These are phyloP conservation scores for Tamias sibiricus DNA, from an alignment of 2,113 vertebrate genomes.

Conservation along the genomic window DNA sequence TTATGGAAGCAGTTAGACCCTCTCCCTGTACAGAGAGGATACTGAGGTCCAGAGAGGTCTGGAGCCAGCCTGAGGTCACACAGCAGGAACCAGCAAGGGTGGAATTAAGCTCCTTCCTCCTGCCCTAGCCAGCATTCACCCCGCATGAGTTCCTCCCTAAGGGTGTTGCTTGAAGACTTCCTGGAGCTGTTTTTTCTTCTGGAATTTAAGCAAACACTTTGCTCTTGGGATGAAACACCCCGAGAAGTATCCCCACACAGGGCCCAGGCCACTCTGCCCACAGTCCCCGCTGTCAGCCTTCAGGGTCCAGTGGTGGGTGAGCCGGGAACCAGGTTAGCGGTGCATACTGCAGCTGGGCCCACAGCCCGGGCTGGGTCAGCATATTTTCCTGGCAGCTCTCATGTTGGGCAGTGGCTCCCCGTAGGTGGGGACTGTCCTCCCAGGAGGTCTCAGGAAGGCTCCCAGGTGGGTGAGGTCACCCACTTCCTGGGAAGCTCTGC, in stretches of 20 bases:
- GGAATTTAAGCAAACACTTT: background rate
- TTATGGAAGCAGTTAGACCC: too few species aligned
- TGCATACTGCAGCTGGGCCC: accelerated
- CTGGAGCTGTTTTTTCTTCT: background rate
- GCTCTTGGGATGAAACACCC: background rate
- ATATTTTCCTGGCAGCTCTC: background rate
- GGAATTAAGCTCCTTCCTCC: background rate
- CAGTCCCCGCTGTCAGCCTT: accelerated
- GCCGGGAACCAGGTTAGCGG: background rate
- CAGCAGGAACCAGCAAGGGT: background rate
- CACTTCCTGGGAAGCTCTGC: background rate
- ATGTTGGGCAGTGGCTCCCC: background rate
- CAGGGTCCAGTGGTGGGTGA: background rate
- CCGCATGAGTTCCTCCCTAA: too few species aligned
- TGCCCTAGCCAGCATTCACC: background rate
- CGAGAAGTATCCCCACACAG: background rate
- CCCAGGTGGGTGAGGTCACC: too few species aligned
- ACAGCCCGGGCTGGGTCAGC: background rate
- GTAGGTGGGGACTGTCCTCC: background rate
- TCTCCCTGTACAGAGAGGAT: background rate
- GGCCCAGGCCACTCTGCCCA: too few species aligned
- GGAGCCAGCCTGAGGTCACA: too few species aligned
- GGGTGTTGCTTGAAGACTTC: background rate
- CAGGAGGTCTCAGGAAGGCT: background rate
- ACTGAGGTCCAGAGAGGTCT: background rate